Conservation (phyloP, 2,797 vertebrate species). For the Acridotheres tristis region DNA sequence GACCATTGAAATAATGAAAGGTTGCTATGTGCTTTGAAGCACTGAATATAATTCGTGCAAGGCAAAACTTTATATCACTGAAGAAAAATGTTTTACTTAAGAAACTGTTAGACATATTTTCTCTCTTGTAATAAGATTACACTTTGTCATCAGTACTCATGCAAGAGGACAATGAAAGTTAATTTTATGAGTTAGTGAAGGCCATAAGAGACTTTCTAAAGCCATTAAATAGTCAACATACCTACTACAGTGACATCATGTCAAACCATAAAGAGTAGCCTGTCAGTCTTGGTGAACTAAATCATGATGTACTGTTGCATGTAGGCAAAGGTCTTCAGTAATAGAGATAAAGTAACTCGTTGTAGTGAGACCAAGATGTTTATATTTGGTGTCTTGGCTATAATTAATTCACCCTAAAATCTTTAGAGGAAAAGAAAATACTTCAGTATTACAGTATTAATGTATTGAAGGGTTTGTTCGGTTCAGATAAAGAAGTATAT, state of each 20-base stretch:
- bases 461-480: background rate
- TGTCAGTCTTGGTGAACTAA: slow-evolving; percentile 26
- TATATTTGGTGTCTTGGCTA: background rate
- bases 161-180: slow-evolving; percentile 4
- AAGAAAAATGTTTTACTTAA: slow-evolving; percentile 38
- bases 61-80: background rate
- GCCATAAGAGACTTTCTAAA: background rate
- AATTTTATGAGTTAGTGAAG: slow-evolving; percentile 36
- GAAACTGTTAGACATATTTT: slow-evolving; percentile 6
- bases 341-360: slow-evolving; percentile 40
- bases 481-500: background rate
- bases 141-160: background rate
- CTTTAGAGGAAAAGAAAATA: background rate
- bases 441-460: background rate
- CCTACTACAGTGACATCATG: slow-evolving; percentile 7
- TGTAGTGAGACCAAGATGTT: slow-evolving; percentile 10
- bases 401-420: slow-evolving; percentile 18
- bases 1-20: background rate
- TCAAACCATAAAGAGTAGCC: slow-evolving; percentile 24
- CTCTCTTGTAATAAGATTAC: background rate
- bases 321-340: slow-evolving; percentile 1
- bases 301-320: background rate
- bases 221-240: slow-evolving; percentile 35
- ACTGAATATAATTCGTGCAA: background rate
- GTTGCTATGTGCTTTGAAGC: slow-evolving; percentile 1